Evolutionary conservation across 2,888 invertebrate species (phyloP).

Genomic region (Phyto melanocephala): DNA sequence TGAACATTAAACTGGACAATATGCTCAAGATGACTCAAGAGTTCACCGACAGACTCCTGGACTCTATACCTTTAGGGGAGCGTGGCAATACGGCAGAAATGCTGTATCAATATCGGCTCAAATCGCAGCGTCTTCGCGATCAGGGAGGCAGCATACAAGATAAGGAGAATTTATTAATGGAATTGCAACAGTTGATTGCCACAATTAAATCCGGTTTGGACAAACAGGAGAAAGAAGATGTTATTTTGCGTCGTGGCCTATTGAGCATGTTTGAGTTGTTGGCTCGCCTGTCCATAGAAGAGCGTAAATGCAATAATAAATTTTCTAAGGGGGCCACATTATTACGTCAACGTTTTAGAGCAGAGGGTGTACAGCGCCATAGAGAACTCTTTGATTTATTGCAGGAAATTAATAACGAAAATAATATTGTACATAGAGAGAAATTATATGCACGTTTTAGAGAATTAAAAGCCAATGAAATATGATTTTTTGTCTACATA

Average conservation of each 20-base stretch:
- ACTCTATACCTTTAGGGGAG: constrained; percentile 62
- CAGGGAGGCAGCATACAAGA: constrained; percentile 52
- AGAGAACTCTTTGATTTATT: constrained; percentile 52
- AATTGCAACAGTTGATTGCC: constrained; percentile 60
- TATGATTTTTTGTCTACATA: not conserved
- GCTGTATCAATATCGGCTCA: constrained; percentile 56
- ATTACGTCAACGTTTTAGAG: constrained; percentile 31
- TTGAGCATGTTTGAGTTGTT: constrained; percentile 65
- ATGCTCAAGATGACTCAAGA: constrained; percentile 58
- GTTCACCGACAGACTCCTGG: constrained; percentile 56
- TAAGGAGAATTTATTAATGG: constrained; percentile 56
- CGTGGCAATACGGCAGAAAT: constrained; percentile 64
- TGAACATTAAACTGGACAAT: constrained; percentile 62
- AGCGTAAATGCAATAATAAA: constrained; percentile 60
- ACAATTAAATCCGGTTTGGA: constrained; percentile 65
- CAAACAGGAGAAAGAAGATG: constrained; percentile 63
- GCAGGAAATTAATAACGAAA: constrained; percentile 45
- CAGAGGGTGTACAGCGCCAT: constrained; percentile 45
- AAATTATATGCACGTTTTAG: constrained; percentile 49
- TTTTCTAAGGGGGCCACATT: constrained; percentile 52
- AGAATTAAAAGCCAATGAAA: constrained; percentile 31
- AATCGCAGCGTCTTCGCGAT: constrained; percentile 46
- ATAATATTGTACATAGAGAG: constrained; percentile 57
- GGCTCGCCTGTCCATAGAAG: constrained; percentile 66
- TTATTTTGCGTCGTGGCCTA: constrained; percentile 61